Conservation (phyloP, 2,113 vertebrate genomes). For the Bujurquina vittata region DNA sequence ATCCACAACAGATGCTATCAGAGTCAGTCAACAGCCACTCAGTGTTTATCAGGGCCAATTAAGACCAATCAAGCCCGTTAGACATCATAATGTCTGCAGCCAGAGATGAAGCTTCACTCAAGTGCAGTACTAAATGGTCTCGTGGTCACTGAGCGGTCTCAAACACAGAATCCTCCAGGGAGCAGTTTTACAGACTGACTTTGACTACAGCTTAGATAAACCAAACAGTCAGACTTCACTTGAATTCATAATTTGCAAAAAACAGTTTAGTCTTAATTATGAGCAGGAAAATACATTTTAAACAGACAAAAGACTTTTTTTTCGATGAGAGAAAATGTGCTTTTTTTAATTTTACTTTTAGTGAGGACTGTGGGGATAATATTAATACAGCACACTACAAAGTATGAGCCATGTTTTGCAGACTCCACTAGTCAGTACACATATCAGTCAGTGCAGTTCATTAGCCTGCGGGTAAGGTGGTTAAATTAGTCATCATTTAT, state of each 20-base stretch:
- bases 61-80: constrained; percentile 77
- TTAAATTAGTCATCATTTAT: background rate
- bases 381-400: background rate
- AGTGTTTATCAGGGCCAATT: constrained; percentile 79
- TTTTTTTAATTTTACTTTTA: background rate
- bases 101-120: constrained; percentile 62
- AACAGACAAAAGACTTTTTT: background rate
- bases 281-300: background rate
- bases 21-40: constrained; percentile 77
- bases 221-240: background rate
- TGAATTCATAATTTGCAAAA: background rate
- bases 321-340: background rate
- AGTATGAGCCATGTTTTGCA: background rate
- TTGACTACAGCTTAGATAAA: no score
- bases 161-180: constrained; percentile 22
- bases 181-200: background rate
- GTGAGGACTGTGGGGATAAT: background rate
- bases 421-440: background rate
- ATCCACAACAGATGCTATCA: constrained; percentile 71
- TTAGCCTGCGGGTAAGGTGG: background rate
- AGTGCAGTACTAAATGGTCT: constrained; percentile 53
- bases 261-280: background rate
- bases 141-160: constrained; percentile 49
- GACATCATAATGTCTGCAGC: constrained; percentile 74
- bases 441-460: background rate